These are phyloP conservation scores for Poeciliopsis turrubarensis DNA, from an alignment of 2,113 vertebrate genomes.

Conservation along the genomic window DNA sequence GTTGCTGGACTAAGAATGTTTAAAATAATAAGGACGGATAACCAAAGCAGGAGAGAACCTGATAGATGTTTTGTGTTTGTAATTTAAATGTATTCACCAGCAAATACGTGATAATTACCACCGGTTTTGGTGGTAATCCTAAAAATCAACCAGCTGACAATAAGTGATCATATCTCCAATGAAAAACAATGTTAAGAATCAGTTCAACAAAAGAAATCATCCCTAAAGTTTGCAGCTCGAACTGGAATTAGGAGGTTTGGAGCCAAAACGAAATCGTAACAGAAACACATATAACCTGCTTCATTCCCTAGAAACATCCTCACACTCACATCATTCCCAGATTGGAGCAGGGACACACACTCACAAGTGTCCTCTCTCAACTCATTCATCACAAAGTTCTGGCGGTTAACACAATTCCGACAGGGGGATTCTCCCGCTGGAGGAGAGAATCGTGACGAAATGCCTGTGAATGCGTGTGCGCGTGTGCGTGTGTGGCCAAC, in stretches of 20 bases:
- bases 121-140: no score
- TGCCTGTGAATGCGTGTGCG: neutral
- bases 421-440: conserved; percentile 43
- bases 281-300: neutral
- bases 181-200: no score
- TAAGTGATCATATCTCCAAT: no score
- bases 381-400: conserved; percentile 64
- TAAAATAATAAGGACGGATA: no score
- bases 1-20: neutral
- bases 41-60: no score
- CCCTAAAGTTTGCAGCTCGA: neutral
- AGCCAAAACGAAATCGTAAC: neutral
- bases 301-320: neutral
- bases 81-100: no score
- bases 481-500: conserved; percentile 17
- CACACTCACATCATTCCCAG: neutral
- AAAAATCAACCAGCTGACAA: no score
- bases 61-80: no score
- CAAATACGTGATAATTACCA: no score
- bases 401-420: conserved; percentile 62
- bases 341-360: conserved; percentile 19
- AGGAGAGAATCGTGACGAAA: conserved; percentile 31
- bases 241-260: neutral
- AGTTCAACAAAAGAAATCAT: neutral
- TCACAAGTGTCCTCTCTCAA: conserved; percentile 21